These are phyloP conservation scores for Zaprionus vittiger DNA, from an alignment of 1,140 invertebrate genomes.

Conservation along the genomic window DNA sequence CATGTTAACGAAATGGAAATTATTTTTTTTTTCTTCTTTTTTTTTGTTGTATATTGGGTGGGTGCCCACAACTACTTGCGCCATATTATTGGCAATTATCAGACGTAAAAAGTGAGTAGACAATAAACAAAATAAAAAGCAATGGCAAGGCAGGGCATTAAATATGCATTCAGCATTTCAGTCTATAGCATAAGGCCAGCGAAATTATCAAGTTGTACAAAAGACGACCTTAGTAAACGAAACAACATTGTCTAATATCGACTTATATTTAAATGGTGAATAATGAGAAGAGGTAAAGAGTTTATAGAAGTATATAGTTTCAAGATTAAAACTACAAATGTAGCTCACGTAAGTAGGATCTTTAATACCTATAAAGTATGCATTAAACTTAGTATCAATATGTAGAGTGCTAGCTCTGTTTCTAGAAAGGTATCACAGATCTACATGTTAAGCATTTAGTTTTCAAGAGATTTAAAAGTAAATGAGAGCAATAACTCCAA, in stretches of 20 bases:
- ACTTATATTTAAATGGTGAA: conserved; percentile 11
- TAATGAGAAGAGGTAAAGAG: conserved; percentile 3
- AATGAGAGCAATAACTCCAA: neutral
- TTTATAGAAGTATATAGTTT: neutral
- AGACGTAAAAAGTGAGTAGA: conserved; percentile 1
- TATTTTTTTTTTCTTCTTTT: conserved; percentile 14
- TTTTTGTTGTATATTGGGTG: conserved; percentile 18
- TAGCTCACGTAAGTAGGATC: neutral
- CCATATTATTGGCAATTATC: conserved; percentile 58
- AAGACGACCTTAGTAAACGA: conserved; percentile 42
- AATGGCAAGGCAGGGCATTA: conserved; percentile 52
- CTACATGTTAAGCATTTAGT: neutral
- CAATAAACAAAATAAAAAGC: conserved; percentile 27
- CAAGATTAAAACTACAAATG: conserved; percentile 15
- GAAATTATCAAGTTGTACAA: conserved; percentile 31
- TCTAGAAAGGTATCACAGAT: neutral
- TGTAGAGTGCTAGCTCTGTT: too few relatives aligned
- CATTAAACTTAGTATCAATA: too few relatives aligned
- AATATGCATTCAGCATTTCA: conserved; percentile 57
- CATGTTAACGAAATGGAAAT: conserved; percentile 57
- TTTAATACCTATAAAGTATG: too few relatives aligned
- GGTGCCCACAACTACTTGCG: conserved; percentile 5
- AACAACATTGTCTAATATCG: conserved; percentile 12
- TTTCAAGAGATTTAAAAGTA: too few relatives aligned
- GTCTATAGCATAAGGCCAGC: conserved; percentile 35